Evolutionary conservation across 2,888 invertebrate genomes (phyloP).

Genomic region (Osedax frankpressi): DNA sequence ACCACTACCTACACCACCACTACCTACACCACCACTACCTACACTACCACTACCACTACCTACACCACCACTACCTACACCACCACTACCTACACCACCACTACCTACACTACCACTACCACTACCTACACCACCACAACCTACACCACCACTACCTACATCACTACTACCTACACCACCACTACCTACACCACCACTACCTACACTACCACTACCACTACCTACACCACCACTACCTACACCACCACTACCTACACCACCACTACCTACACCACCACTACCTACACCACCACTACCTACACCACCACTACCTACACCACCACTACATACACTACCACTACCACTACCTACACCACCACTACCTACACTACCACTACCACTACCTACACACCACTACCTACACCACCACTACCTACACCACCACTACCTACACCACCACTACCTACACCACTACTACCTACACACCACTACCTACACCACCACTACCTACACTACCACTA

Average conservation of each 20-base stretch:
- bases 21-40: no score
- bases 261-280: neutral
- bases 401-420: no score
- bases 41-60: no score
- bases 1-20: neutral
- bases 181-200: neutral
- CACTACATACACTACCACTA: neutral
- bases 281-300: no score
- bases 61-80: no score
- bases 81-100: no score
- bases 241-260: no score
- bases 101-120: neutral
- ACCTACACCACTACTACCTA: neutral
- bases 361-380: no score
- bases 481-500: no score
- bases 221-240: neutral
- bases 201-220: neutral
- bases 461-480: neutral
- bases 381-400: no score
- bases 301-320: neutral
- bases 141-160: neutral
- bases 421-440: neutral
- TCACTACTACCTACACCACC: no score
- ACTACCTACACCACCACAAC: neutral
- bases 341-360: no score